Base-by-base conservation (phyloP, 2,888 invertebrate genomes). In the Bugula neritina region DNA sequence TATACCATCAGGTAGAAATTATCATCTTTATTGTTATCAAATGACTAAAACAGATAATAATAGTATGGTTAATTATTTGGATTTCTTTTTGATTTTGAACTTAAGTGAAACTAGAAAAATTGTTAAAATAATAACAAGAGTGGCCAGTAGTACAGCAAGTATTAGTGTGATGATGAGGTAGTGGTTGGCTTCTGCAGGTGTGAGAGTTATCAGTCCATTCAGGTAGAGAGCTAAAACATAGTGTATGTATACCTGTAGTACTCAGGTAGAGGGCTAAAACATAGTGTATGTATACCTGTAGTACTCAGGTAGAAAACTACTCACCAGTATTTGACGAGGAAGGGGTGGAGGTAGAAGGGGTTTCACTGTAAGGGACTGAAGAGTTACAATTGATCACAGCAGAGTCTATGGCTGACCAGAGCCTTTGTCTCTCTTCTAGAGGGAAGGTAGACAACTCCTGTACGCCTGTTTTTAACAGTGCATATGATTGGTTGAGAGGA, bases 351-450 rank as follows among this genome's bases (percentile, higher is more conserved):
- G n/a, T n/a, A n/a, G n/a, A n/a, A n/a, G n/a, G n/a, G n/a, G n/a
- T n/a, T n/a, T n/a, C n/a, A n/a, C n/a, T n/a, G n/a, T n/a, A n/a
- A n/a, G n/a, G n/a, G n/a, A n/a, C n/a, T n/a, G n/a, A n/a, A n/a
- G n/a, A n/a, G n/a, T n/a, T n/a, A n/a, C n/a, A n/a, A n/a, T n/a
- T n/a, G 3, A 57, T 10, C 13, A 57, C 27, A 13, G 57, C 57
- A 27, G 23, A 3, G 23, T 57, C 57, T 57, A 57, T 27, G 5
- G 57, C 5, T 5, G 57, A 57, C 57, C 57, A 57, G 5, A 57
- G 57, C 23, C 57, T 57, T 57, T 57, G 57, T 57, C n/a, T 27
- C 5, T 57, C 57, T 17, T 57, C 23, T 27, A 57, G 57, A 57
- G 57, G 57, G 57, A 17, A 57, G n/a, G 5, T 57, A 25, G n/a